These are phyloP conservation scores for Steinernema carpocapsae DNA, from an alignment of 2,888 invertebrate genomes.

Conservation along the genomic window DNA sequence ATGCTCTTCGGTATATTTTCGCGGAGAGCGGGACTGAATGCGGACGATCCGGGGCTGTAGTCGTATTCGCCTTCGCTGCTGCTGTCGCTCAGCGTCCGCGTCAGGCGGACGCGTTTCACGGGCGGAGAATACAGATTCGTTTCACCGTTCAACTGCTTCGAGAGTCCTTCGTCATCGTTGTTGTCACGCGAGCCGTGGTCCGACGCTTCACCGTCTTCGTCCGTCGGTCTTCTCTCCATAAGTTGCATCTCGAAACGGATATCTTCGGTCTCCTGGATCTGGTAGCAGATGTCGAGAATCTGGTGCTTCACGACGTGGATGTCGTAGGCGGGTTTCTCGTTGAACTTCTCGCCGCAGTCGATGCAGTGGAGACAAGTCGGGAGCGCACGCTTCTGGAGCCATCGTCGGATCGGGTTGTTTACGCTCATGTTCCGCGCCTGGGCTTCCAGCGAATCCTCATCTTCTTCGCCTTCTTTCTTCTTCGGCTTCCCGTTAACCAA, in stretches of 20 bases:
- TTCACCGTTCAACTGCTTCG: neutral
- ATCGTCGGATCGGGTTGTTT: constrained; percentile 17
- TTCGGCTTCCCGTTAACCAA: constrained; percentile 26
- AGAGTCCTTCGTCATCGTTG: neutral
- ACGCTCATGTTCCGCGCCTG: neutral
- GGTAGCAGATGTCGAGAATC: constrained; percentile 33
- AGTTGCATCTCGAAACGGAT: neutral
- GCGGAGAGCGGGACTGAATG: neutral
- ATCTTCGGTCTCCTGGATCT: constrained; percentile 28
- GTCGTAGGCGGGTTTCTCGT: constrained; percentile 21
- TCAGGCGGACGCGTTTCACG: neutral
- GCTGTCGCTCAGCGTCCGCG: constrained; percentile 14
- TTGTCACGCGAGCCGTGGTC: constrained; percentile 7
- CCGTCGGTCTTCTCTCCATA: neutral
- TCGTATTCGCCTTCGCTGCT: constrained; percentile 23
- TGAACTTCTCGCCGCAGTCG: constrained; percentile 16
- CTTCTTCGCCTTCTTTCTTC: constrained; percentile 13
- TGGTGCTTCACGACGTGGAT: constrained; percentile 31
- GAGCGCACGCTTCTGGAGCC: constrained; percentile 6
- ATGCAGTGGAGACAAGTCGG: constrained; percentile 11
- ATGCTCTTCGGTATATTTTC: neutral
- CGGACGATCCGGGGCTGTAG: neutral
- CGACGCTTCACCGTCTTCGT: neutral
- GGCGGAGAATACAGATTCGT: neutral
- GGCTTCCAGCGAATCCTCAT: neutral